These are phyloP conservation scores for Enteromius anoplus DNA, from an alignment of 2,797 vertebrate genomes.

Conservation along the genomic window DNA sequence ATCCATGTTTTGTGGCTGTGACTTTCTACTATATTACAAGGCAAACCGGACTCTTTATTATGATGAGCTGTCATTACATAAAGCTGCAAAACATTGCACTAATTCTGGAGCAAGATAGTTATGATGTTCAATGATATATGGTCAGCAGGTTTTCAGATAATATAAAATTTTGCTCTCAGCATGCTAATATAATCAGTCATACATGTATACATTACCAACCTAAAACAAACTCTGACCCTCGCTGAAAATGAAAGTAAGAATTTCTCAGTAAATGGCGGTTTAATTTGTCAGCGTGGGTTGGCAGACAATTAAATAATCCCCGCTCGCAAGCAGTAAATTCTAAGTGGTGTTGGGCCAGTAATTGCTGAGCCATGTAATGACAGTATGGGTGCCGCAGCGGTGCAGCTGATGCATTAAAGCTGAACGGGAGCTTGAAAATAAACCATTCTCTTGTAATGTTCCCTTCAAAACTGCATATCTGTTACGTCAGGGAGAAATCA, in stretches of 20 bases:
- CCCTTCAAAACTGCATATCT: conserved; percentile 5
- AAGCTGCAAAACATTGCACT: not conserved
- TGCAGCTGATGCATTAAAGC: conserved; percentile 18
- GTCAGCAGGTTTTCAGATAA: not conserved
- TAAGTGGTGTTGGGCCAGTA: conserved; percentile 43
- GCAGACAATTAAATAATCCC: conserved; percentile 44
- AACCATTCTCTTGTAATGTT: conserved; percentile 15
- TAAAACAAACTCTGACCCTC: conserved; percentile 6
- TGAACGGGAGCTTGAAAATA: conserved; percentile 21
- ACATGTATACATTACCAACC: conserved; percentile 8
- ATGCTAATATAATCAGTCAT: conserved; percentile 27
- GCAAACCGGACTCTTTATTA: conserved; percentile 22
- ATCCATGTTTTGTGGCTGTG: conserved; percentile 57
- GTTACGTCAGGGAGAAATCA: conserved; percentile 1
- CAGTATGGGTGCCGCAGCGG: conserved; percentile 28
- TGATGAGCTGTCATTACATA: conserved; percentile 11
- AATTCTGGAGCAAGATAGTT: conserved; percentile 8
- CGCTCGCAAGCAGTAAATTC: conserved; percentile 8
- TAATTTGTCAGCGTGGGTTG: conserved; percentile 43
- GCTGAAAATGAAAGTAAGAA: conserved; percentile 16
- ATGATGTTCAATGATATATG: conserved; percentile 13
- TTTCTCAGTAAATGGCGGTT: conserved; percentile 17
- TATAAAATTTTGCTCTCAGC: conserved; percentile 6
- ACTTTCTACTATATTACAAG: conserved; percentile 45
- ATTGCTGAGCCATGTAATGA: conserved; percentile 43